Conservation (phyloP, 35 echinoderm and acorn worm species). For the Apostichopus japonicus region DNA sequence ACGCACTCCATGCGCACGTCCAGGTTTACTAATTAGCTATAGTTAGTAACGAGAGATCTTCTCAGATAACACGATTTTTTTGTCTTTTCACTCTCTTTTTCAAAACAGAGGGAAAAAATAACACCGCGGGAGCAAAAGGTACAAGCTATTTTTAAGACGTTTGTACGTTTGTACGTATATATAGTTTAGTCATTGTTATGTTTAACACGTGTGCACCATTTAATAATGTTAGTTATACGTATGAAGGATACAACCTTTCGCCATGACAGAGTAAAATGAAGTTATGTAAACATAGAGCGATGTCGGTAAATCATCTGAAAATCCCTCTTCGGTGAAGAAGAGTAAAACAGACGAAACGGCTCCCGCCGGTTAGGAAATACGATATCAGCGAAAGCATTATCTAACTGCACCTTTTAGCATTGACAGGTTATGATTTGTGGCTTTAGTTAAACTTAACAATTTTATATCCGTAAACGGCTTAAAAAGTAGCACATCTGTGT, state of each 20-base stretch:
- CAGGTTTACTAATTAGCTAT: background rate
- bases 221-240: conserved; percentile 2
- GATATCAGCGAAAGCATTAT: conserved; percentile 12
- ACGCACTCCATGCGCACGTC: conserved; percentile 5
- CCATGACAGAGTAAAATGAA: conserved; percentile 12
- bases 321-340: background rate
- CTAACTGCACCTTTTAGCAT: conserved; percentile 37
- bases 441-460: conserved; percentile 23
- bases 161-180: background rate
- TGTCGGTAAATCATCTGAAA: conserved; percentile 9
- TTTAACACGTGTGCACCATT: conserved; percentile 36
- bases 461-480: conserved; percentile 24
- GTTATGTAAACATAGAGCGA: conserved; percentile 30
- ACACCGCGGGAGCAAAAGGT: background rate
- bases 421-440: conserved; percentile 48
- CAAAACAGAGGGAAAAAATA: background rate
- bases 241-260: background rate
- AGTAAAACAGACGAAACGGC: background rate
- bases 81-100: background rate
- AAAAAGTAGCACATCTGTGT: conserved; percentile 33
- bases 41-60: conserved; percentile 8
- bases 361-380: background rate
- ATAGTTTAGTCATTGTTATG: conserved; percentile 10
- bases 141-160: background rate
- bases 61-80: background rate